phyloP scores from a whole-genome alignment of 1,140 invertebrate species.

The Hermetia illucens region DNA sequence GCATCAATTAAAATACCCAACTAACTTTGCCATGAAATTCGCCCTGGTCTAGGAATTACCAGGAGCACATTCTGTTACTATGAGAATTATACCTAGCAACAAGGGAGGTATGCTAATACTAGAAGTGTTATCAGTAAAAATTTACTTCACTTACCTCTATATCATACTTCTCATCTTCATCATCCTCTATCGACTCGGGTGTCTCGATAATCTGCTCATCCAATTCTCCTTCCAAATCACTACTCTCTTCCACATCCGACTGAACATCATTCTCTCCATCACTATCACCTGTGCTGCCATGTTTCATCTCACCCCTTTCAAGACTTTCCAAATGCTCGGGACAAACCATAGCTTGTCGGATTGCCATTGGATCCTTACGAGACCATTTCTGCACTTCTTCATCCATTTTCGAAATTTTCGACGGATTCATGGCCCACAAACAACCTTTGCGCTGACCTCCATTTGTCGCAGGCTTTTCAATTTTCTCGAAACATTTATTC shows the following conservation, averaged over 20 bases:
- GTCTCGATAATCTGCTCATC: constrained; percentile 31
- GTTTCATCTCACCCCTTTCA: constrained; percentile 76
- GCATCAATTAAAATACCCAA: background rate
- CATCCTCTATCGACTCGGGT: constrained; percentile 19
- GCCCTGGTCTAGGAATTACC: background rate
- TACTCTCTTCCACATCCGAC: constrained; percentile 32
- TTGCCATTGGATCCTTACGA: constrained; percentile 75
- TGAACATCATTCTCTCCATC: constrained; percentile 39
- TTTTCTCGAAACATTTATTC: constrained; percentile 97
- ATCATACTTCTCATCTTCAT: constrained; percentile 17
- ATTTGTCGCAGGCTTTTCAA: constrained; percentile 76
- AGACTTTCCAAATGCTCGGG: constrained; percentile 70
- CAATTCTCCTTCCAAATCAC: constrained; percentile 31
- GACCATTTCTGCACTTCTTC: constrained; percentile 96
- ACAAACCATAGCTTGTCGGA: constrained; percentile 79
- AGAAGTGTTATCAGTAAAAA: background rate
- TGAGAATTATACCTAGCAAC: too few relatives aligned
- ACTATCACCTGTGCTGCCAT: constrained; percentile 37
- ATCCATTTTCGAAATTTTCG: constrained; percentile 90
- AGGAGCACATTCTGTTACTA: constrained; percentile 1
- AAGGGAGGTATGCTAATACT: too few relatives aligned
- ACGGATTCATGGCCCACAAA: constrained; percentile 92
- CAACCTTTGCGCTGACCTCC: constrained; percentile 75
- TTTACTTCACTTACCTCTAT: constrained; percentile 19
- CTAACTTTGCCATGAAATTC: background rate